phyloP scores from a whole-genome alignment of 2,113 vertebrate species.

The Galemys pyrenaicus region DNA sequence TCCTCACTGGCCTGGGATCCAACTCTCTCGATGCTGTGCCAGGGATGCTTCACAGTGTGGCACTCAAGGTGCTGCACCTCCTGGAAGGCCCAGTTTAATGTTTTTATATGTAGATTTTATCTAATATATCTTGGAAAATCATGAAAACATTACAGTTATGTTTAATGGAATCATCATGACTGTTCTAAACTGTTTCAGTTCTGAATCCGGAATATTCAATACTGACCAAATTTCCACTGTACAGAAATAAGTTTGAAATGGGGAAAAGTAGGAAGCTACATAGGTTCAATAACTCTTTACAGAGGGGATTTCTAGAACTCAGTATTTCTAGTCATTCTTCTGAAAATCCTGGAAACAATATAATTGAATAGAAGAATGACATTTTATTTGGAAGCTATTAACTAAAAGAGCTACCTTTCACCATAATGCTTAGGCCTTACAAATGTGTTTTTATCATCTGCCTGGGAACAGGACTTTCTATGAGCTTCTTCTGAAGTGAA shows the following conservation, averaged over 20 bases:
- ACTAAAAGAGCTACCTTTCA: constrained; percentile 29
- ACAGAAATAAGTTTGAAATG: background rate
- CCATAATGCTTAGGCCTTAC: background rate
- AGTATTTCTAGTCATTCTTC: too few relatives aligned
- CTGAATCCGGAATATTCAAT: background rate
- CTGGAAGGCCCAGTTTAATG: too few relatives aligned
- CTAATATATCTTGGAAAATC: background rate
- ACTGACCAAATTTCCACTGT: background rate
- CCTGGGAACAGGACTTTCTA: constrained; percentile 39
- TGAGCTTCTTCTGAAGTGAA: constrained; percentile 44
- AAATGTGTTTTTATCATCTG: background rate
- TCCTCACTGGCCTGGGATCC: too few relatives aligned
- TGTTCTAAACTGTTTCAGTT: background rate
- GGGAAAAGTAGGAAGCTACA: background rate
- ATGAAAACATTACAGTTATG: background rate
- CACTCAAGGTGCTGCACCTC: too few relatives aligned
- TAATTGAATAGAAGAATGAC: constrained; percentile 51
- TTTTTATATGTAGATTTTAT: constrained; percentile 13
- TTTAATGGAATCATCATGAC: background rate
- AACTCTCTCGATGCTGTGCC: too few relatives aligned
- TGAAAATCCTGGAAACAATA: background rate
- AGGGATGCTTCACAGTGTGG: too few relatives aligned
- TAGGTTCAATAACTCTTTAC: background rate
- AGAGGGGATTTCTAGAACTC: background rate
- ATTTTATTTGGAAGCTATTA: constrained; percentile 54